Evolutionary conservation across 1,140 invertebrate species (phyloP).

Genomic region (Aphis craccivora): DNA sequence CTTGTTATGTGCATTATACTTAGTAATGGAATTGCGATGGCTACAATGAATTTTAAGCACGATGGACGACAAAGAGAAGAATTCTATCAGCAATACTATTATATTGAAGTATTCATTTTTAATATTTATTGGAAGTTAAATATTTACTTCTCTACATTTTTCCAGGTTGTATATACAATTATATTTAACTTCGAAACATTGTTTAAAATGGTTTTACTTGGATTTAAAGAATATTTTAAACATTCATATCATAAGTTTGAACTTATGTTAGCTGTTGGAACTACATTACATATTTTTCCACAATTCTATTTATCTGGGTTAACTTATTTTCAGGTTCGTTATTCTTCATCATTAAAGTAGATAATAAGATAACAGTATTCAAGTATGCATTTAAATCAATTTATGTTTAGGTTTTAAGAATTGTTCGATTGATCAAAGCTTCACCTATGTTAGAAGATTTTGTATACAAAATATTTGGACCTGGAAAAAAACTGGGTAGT

Average conservation of each 20-base stretch:
- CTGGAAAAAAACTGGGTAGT: constrained; percentile 97
- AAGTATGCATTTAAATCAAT: not conserved
- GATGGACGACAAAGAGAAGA: constrained; percentile 80
- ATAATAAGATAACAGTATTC: not conserved
- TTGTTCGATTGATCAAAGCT: constrained; percentile 96
- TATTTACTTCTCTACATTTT: constrained; percentile 60
- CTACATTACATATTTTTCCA: constrained; percentile 92
- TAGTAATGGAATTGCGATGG: constrained; percentile 93
- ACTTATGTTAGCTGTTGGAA: constrained; percentile 91
- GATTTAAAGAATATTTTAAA: constrained; percentile 92
- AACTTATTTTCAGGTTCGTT: constrained; percentile 91
- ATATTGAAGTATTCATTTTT: constrained; percentile 77
- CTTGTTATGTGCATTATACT: constrained; percentile 94
- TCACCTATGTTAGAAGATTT: constrained; percentile 99
- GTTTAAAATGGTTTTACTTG: constrained; percentile 98
- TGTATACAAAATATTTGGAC: constrained; percentile 99
- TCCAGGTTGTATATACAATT: constrained; percentile 88
- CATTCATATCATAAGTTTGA: constrained; percentile 99
- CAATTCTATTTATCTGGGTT: constrained; percentile 89
- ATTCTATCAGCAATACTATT: constrained; percentile 93
- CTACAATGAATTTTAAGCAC: constrained; percentile 96
- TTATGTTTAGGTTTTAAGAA: constrained; percentile 80
- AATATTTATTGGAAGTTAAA: not conserved
- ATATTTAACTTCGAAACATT: constrained; percentile 94
- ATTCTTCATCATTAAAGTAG: constrained; percentile 4